These are phyloP conservation scores for Darevskia nairensis DNA, from an alignment of 2,797 vertebrate species.

Conservation along the genomic window DNA sequence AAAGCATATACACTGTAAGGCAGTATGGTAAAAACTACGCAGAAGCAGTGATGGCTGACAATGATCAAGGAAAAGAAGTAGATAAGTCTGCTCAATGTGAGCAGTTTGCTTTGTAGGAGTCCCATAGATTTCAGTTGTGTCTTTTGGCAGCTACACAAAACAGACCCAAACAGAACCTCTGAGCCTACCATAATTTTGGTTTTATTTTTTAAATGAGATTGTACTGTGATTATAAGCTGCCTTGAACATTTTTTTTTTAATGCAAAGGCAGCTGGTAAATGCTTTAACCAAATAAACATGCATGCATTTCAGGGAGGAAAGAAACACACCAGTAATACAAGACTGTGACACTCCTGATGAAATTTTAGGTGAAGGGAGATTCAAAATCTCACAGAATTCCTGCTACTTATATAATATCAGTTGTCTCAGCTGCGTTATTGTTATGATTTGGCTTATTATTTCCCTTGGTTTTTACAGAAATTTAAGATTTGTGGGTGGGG, in stretches of 20 bases:
- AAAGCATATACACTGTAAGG: background rate
- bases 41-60: constrained; percentile 38
- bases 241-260: background rate
- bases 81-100: background rate
- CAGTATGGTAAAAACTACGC: constrained; percentile 38
- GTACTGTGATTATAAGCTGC: background rate
- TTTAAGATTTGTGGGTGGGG: no score
- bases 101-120: background rate
- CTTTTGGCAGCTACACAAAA: background rate
- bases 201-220: background rate
- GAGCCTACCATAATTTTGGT: background rate
- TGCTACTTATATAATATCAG: background rate
- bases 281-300: background rate
- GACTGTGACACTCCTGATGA: background rate
- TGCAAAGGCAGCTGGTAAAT: no score
- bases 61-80: constrained; percentile 46
- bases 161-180: no score
- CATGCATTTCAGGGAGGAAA: no score
- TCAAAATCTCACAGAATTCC: background rate
- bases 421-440: background rate
- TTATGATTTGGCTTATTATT: background rate
- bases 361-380: background rate
- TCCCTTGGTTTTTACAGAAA: background rate
- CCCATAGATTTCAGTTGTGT: background rate
- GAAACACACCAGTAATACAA: background rate